Evolutionary conservation across 2,888 invertebrate genomes (phyloP).

Genomic region (Notocelia uddmanniana): DNA sequence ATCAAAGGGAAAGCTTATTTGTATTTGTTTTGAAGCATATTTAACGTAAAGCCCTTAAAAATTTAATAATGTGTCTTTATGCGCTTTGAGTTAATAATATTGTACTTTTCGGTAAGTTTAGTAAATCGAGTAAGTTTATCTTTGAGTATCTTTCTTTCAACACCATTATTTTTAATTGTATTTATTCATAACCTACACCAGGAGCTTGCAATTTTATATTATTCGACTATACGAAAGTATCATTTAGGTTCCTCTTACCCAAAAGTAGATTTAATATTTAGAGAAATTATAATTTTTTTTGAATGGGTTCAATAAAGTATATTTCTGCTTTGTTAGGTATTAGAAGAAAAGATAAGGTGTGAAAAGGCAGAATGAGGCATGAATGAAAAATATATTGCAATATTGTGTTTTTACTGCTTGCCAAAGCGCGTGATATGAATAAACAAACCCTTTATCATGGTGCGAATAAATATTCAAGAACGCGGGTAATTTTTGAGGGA

Average conservation of each 20-base stretch:
- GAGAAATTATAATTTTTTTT: too few species aligned
- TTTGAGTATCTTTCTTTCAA: too few species aligned
- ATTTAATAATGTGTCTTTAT: background rate
- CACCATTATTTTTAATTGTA: too few species aligned
- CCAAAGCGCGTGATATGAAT: slow-evolving; percentile 35
- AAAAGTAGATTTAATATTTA: too few species aligned
- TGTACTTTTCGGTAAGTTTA: too few species aligned
- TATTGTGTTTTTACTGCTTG: slow-evolving; percentile 31
- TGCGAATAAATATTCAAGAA: slow-evolving; percentile 38
- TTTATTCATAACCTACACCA: too few species aligned
- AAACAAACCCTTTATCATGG: slow-evolving; percentile 24
- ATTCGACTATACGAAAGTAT: too few species aligned
- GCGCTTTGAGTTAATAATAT: background rate
- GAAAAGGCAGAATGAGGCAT: slow-evolving; percentile 12
- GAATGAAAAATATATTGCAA: slow-evolving; percentile 17
- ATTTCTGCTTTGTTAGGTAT: too few species aligned
- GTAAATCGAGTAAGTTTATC: too few species aligned
- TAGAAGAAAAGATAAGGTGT: slow-evolving; percentile 12
- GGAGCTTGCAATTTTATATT: too few species aligned
- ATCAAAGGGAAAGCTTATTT: slow-evolving; percentile 12
- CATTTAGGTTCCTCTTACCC: too few species aligned
- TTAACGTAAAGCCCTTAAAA: slow-evolving; percentile 11
- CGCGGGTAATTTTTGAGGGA: background rate
- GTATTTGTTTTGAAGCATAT: slow-evolving; percentile 21
- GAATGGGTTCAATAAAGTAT: too few species aligned